Evolutionary conservation across 2,113 vertebrate species (phyloP).

Genomic region (Pterophyllum scalare): DNA sequence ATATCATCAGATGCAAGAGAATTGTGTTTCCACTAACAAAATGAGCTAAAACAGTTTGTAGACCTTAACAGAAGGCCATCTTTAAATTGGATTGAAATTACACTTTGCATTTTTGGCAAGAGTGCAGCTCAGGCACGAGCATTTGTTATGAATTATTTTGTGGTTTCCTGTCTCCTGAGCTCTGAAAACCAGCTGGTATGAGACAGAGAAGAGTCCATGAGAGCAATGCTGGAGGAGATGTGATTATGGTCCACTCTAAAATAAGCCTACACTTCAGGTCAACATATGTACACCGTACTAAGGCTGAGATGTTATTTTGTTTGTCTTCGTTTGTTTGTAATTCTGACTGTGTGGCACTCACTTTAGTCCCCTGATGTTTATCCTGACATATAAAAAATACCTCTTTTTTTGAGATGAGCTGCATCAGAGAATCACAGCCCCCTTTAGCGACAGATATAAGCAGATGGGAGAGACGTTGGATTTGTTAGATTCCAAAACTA

Average conservation of each 20-base stretch:
- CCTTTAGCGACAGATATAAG: conserved; percentile 12
- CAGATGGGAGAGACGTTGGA: conserved; percentile 23
- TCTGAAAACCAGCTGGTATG: conserved; percentile 52
- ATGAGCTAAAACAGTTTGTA: conserved; percentile 34
- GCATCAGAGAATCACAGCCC: not conserved
- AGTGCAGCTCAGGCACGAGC: conserved; percentile 27
- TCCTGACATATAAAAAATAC: conserved; percentile 11
- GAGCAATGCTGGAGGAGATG: conserved; percentile 33
- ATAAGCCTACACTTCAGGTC: conserved; percentile 26
- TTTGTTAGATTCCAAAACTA: not conserved
- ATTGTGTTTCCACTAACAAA: conserved; percentile 10
- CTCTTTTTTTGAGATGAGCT: not conserved
- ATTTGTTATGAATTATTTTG: conserved; percentile 66
- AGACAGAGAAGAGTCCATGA: conserved; percentile 25
- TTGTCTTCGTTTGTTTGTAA: conserved; percentile 14
- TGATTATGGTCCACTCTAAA: conserved; percentile 41
- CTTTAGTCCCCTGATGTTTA: conserved; percentile 18
- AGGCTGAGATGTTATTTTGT: not conserved
- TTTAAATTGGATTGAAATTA: conserved; percentile 45
- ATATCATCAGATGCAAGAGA: not conserved
- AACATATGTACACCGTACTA: not conserved
- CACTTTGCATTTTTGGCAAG: conserved; percentile 45
- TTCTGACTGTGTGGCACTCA: not conserved
- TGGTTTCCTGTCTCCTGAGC: conserved; percentile 43
- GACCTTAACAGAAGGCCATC: conserved; percentile 23